These are phyloP conservation scores for Machimus atricapillus DNA, from an alignment of 2,888 invertebrate species.

Conservation along the genomic window DNA sequence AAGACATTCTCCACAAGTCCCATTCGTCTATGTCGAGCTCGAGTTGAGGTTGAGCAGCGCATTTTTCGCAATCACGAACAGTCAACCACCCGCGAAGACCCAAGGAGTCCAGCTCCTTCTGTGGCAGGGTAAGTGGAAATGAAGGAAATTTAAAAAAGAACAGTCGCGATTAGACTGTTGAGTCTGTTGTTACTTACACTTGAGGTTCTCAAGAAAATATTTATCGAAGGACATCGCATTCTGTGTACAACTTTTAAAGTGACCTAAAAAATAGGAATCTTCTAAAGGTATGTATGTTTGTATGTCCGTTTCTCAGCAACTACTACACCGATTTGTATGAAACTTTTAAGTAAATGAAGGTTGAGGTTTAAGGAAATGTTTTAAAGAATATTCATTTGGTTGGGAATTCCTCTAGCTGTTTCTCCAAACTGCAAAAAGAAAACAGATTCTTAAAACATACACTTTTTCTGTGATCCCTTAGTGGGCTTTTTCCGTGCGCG, in stretches of 20 bases:
- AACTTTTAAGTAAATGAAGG: not conserved
- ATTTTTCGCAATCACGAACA: not conserved
- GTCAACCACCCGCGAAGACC: not conserved
- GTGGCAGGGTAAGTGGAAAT: not conserved
- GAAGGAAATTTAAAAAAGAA: not conserved
- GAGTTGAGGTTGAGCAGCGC: not conserved
- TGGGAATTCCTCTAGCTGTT: no score
- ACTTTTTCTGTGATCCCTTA: no score
- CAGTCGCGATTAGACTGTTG: not conserved
- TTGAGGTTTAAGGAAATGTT: not conserved
- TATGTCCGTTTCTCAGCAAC: not conserved
- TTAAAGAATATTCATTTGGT: no score
- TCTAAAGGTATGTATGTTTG: not conserved
- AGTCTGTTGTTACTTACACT: not conserved
- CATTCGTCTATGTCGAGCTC: not conserved
- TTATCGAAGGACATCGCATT: not conserved
- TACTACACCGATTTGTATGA: not conserved
- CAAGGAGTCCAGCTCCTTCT: not conserved
- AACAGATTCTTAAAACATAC: no score
- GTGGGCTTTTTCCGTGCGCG: no score
- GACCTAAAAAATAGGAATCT: not conserved
- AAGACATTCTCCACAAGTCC: not conserved
- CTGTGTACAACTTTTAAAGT: not conserved
- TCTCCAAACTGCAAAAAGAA: no score
- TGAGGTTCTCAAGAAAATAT: not conserved